Evolutionary conservation across 2,113 vertebrate species (phyloP).

Genomic region (Lycaon pictus): DNA sequence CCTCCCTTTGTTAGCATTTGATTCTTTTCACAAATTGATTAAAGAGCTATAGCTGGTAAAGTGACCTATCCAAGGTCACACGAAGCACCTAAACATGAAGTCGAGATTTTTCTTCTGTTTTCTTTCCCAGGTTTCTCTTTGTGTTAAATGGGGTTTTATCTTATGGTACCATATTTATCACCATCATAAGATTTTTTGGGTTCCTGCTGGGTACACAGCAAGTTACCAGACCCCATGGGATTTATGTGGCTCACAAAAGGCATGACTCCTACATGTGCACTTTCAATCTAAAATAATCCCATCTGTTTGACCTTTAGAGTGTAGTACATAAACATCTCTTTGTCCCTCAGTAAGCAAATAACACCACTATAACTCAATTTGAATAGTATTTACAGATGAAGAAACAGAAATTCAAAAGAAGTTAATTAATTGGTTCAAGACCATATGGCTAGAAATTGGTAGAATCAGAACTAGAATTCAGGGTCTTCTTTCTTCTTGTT

Average conservation of each 20-base stretch:
- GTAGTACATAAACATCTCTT: slow-evolving; percentile 74
- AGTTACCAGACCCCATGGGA: slow-evolving; percentile 65
- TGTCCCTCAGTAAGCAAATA: slow-evolving; percentile 76
- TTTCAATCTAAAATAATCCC: slow-evolving; percentile 78
- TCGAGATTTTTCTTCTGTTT: slow-evolving; percentile 49
- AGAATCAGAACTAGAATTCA: slow-evolving; percentile 32
- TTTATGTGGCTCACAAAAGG: slow-evolving; percentile 70
- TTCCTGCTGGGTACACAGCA: slow-evolving; percentile 72
- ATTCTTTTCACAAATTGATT: slow-evolving; percentile 8
- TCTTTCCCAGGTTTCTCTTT: slow-evolving; percentile 35
- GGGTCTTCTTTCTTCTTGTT: slow-evolving; percentile 42
- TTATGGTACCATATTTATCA: slow-evolving; percentile 68
- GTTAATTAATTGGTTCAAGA: slow-evolving; percentile 63
- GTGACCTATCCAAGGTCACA: slow-evolving; percentile 47
- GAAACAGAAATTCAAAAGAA: slow-evolving; percentile 65
- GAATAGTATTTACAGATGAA: slow-evolving; percentile 67
- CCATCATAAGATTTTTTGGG: slow-evolving; percentile 63
- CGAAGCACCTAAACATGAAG: background rate
- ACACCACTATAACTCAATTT: slow-evolving; percentile 57
- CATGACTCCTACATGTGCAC: slow-evolving; percentile 67
- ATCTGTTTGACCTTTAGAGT: slow-evolving; percentile 79
- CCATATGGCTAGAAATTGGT: slow-evolving; percentile 58
- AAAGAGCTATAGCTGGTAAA: background rate
- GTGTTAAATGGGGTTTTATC: slow-evolving; percentile 55
- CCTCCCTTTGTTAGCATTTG: background rate